Base-by-base conservation (phyloP, 2,888 invertebrate species). In the Autographa pulchrina region DNA sequence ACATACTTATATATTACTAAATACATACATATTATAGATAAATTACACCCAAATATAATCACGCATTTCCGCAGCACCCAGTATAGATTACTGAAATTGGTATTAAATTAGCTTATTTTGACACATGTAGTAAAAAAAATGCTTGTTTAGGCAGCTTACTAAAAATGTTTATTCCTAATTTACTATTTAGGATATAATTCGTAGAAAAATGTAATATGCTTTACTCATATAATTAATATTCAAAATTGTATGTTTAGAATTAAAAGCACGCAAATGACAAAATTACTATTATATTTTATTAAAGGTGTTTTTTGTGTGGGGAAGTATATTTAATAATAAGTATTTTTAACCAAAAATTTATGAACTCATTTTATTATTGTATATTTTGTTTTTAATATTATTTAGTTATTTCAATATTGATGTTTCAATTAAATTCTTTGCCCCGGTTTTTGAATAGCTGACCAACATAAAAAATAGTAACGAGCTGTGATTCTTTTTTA, bases 381-480 rank as follows among this genome's bases (percentile, higher is more conserved):
- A 56, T 56, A 20, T 54, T 18, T 25, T 56, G 54, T 63, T 62
- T 43, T 71, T 62, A 65, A 65, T 72, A 62, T 69, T 41, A 61
- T 48, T 73, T 54, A 67, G 38, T 31, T 59, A 32, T 35, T 64
- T 61, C 65, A 54, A 70, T 72, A 13, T 56, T 25, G n/a, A 0
- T 48, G n/a, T 48, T n/a, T n/a, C 6, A 5, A 16, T 48, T 2
- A 48, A 16, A 16, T 43, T 48, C 48, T 48, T 16, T n/a, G 6
- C 38, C 16, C 5, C 48, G n/a, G 7, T n/a, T n/a, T 48, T n/a
- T 16, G n/a, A 48, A 16, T 2, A 6, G 43, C 14, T 11, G 41
- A 14, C 9, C 41, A 41, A 41, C 41, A 14, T 41, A 35, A 25
- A n/a, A 25, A 25, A 25, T 25, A 25, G 25, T 25, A 25, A 25